Conservation (phyloP, 2,113 vertebrate genomes). For the Neomonachus schauinslandi region DNA sequence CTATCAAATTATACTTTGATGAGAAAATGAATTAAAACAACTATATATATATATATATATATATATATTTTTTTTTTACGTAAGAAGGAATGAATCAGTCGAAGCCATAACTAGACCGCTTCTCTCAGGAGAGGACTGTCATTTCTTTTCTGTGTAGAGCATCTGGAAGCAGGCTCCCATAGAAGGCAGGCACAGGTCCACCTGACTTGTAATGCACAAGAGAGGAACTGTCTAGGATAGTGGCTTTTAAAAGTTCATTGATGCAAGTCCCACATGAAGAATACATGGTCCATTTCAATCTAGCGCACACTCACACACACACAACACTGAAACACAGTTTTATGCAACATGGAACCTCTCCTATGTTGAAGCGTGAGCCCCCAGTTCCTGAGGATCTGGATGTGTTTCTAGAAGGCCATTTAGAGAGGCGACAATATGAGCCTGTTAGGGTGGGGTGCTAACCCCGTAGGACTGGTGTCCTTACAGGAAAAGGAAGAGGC, state of each 20-base stretch:
- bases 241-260: background rate
- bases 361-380: background rate
- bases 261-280: background rate
- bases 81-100: background rate
- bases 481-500: background rate
- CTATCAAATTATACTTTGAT: background rate
- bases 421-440: background rate
- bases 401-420: background rate
- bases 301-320: fast-evolving
- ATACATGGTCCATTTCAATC: background rate
- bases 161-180: fast-evolving
- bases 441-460: background rate
- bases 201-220: background rate
- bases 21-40: background rate
- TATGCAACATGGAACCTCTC: background rate
- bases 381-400: background rate
- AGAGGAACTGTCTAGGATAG: fast-evolving
- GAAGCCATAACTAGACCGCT: fast-evolving
- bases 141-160: background rate
- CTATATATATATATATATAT: background rate
- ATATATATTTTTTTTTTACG: too few species aligned
- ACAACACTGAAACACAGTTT: background rate
- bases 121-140: background rate
- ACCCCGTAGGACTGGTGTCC: too few species aligned
- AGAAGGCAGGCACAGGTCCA: background rate